Evolutionary conservation across 2,888 invertebrate genomes (phyloP).

Genomic region (Empis stercorea): DNA sequence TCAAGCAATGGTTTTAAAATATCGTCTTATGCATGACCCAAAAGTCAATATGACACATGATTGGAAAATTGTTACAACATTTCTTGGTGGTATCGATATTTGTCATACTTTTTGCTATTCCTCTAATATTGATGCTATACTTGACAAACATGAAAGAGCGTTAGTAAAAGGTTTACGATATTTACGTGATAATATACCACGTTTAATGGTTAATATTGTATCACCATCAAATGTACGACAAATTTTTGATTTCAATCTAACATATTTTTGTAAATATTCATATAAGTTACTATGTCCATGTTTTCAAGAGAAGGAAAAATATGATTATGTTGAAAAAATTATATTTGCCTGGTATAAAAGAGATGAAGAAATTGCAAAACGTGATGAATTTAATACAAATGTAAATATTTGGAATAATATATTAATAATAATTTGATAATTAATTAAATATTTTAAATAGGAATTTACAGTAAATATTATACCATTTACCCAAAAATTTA

Average conservation of each 20-base stretch:
- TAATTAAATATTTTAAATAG: slow-evolving; percentile 7
- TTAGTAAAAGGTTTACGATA: slow-evolving; percentile 37
- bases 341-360: slow-evolving; percentile 37
- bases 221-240: slow-evolving; percentile 19
- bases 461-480: slow-evolving; percentile 47
- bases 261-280: slow-evolving; percentile 19
- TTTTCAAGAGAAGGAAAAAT: slow-evolving; percentile 7
- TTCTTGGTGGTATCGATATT: slow-evolving; percentile 48
- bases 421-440: neutral
- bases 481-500: slow-evolving; percentile 27
- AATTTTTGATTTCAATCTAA: slow-evolving; percentile 13
- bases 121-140: slow-evolving; percentile 23
- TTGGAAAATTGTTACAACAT: slow-evolving; percentile 48
- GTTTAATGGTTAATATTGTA: slow-evolving; percentile 23
- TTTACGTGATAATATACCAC: slow-evolving; percentile 43
- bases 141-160: slow-evolving; percentile 37
- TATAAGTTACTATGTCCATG: slow-evolving; percentile 24
- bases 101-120: slow-evolving; percentile 43
- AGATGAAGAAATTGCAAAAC: slow-evolving; percentile 38
- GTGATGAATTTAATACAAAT: slow-evolving; percentile 25
- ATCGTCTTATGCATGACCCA: slow-evolving; percentile 22
- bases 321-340: slow-evolving; percentile 8
- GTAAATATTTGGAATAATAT: neutral
- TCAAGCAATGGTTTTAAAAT: slow-evolving; percentile 22
- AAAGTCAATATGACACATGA: slow-evolving; percentile 40